These are phyloP conservation scores for Spisula subtruncata DNA, from an alignment of 2,888 invertebrate genomes.

Conservation along the genomic window DNA sequence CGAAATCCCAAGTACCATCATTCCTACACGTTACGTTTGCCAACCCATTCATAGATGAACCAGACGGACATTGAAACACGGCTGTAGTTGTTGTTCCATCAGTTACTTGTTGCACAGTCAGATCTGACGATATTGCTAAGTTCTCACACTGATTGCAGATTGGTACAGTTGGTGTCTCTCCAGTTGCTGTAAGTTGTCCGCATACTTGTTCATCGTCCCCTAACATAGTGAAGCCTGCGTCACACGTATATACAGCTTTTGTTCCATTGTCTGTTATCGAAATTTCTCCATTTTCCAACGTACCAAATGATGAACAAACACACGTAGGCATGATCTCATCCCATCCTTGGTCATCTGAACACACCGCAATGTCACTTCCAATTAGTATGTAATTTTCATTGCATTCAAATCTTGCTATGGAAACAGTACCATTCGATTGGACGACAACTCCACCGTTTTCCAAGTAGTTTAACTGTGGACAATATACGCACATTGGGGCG, in stretches of 20 bases:
- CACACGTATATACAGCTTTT: slow-evolving; percentile 56
- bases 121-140: neutral
- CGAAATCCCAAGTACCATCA: slow-evolving; percentile 60
- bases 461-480: slow-evolving; percentile 15
- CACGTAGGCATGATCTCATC: slow-evolving; percentile 1
- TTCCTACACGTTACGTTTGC: slow-evolving; percentile 46
- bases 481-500: slow-evolving; percentile 25
- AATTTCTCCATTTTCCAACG: slow-evolving; percentile 47
- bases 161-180: slow-evolving; percentile 37
- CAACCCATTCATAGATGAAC: slow-evolving; percentile 55
- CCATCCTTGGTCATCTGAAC: slow-evolving; percentile 13
- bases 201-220: slow-evolving; percentile 49
- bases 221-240: slow-evolving; percentile 53
- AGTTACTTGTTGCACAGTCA: slow-evolving; percentile 19
- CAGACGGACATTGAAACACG: slow-evolving; percentile 45
- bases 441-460: slow-evolving; percentile 18
- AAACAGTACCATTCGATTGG: slow-evolving; percentile 26
- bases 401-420: slow-evolving; percentile 35
- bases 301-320: slow-evolving; percentile 52
- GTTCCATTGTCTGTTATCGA: slow-evolving; percentile 54
- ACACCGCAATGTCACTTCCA: neutral
- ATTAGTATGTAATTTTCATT: slow-evolving; percentile 8
- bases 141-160: slow-evolving; percentile 45
- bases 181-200: neutral
- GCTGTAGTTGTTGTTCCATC: slow-evolving; percentile 56